Conservation (phyloP, 2,113 vertebrate species). For the Microtus richardsoni region DNA sequence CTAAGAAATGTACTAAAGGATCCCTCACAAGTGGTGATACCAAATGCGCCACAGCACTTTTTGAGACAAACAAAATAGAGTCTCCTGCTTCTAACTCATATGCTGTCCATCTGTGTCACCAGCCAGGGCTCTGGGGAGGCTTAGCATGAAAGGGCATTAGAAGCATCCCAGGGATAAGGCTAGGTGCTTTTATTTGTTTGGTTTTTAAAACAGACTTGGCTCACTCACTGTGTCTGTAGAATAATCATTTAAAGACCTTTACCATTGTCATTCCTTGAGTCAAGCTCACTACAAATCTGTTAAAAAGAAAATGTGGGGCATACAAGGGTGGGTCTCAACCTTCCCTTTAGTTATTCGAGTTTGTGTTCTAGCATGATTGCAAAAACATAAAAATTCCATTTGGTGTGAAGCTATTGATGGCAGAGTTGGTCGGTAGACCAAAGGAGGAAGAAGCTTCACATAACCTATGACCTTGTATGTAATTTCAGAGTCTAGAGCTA, state of each 20-base stretch:
- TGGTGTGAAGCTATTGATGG: slow-evolving; percentile 42
- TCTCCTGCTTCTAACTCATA: not conserved
- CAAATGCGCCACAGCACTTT: not conserved
- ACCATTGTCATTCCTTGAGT: slow-evolving; percentile 49
- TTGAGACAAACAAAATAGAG: not conserved
- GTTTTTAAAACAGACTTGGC: slow-evolving; percentile 61
- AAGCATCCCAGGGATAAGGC: slow-evolving; percentile 17
- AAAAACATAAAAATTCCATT: slow-evolving; percentile 59
- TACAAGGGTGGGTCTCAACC: not conserved
- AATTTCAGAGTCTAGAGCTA: not conserved
- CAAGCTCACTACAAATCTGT: slow-evolving; percentile 61
- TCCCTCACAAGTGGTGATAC: not conserved
- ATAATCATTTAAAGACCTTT: slow-evolving; percentile 44
- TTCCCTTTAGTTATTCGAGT: slow-evolving; percentile 61
- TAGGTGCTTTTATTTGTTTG: slow-evolving; percentile 56
- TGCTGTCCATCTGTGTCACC: not conserved
- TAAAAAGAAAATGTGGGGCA: slow-evolving; percentile 63
- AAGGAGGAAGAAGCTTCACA: not conserved
- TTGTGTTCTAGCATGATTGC: slow-evolving; percentile 57
- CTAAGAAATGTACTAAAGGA: not conserved
- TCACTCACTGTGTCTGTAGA: slow-evolving; percentile 9
- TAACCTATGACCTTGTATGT: not conserved
- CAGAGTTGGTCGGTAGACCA: not conserved
- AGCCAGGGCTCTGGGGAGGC: not conserved
- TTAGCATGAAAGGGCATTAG: not conserved